Conservation (phyloP, 2,888 invertebrate species). For the Anthoptus insignis region DNA sequence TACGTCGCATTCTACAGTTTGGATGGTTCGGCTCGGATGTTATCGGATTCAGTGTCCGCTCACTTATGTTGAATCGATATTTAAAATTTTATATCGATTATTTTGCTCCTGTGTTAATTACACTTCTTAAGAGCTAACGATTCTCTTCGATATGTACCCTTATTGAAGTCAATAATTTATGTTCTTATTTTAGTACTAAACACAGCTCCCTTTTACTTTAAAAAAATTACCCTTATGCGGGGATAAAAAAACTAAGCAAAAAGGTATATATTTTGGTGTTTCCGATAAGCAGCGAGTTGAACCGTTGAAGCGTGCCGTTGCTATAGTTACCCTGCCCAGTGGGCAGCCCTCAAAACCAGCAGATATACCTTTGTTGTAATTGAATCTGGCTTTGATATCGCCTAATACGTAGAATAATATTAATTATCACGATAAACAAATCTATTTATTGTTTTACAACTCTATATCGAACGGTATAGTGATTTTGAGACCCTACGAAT, state of each 20-base stretch:
- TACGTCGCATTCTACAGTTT: slow-evolving; percentile 63
- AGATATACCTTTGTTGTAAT: slow-evolving; percentile 57
- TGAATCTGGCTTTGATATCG: slow-evolving; percentile 59
- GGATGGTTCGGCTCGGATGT: slow-evolving; percentile 5
- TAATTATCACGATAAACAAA: slow-evolving; percentile 45
- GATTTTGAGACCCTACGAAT: slow-evolving; percentile 25
- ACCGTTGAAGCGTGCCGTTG: slow-evolving; percentile 43
- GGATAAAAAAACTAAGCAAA: too few species aligned
- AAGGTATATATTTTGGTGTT: too few species aligned
- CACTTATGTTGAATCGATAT: too few species aligned
- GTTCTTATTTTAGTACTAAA: too few species aligned
- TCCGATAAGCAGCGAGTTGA: background rate
- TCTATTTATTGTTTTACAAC: slow-evolving; percentile 16
- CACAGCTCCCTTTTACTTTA: too few species aligned
- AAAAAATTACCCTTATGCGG: too few species aligned
- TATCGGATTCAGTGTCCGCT: too few species aligned
- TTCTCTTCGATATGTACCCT: too few species aligned
- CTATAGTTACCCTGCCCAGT: slow-evolving; percentile 74
- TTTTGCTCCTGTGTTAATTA: too few species aligned
- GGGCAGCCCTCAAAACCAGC: slow-evolving; percentile 78
- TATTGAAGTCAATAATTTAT: too few species aligned
- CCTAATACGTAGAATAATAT: slow-evolving; percentile 61
- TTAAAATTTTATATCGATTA: too few species aligned
- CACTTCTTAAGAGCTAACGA: too few species aligned
- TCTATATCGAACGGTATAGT: slow-evolving; percentile 19